Evolutionary conservation across 2,888 invertebrate genomes (phyloP).

Genomic region (Eupithecia pulchellata): DNA sequence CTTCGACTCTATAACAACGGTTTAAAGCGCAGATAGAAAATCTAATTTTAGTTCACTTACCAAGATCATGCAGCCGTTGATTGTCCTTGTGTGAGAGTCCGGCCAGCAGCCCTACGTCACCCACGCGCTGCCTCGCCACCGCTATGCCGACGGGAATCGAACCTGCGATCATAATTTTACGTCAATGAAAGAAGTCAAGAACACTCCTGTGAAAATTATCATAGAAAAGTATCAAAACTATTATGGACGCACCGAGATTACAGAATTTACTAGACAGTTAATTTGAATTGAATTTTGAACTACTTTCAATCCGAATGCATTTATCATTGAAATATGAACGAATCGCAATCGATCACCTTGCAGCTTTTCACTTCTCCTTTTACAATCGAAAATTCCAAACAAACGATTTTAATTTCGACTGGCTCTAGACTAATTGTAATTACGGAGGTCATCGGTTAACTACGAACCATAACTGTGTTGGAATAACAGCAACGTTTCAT

Average conservation of each 20-base stretch:
- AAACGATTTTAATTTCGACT: no score
- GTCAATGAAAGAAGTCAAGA: neutral
- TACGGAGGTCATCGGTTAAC: no score
- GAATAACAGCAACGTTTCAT: no score
- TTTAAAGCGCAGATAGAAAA: neutral
- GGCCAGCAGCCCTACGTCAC: constrained; percentile 86
- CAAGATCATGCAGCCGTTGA: constrained; percentile 84
- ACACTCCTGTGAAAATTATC: neutral
- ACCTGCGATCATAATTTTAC: constrained; percentile 40
- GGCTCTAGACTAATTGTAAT: no score
- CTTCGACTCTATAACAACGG: neutral
- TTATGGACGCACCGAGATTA: neutral
- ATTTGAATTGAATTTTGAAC: neutral
- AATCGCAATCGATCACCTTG: no score
- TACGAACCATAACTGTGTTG: no score
- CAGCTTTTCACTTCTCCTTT: neutral
- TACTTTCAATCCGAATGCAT: neutral
- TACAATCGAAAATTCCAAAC: neutral
- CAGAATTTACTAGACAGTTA: neutral
- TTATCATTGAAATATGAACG: neutral
- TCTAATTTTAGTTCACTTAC: constrained; percentile 62
- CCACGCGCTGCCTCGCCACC: constrained; percentile 91
- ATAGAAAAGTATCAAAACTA: neutral
- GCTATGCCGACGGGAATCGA: constrained; percentile 94
- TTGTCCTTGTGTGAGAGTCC: constrained; percentile 85